Base-by-base conservation (phyloP, 1,140 invertebrate genomes). In the Lucilia cuprina region DNA sequence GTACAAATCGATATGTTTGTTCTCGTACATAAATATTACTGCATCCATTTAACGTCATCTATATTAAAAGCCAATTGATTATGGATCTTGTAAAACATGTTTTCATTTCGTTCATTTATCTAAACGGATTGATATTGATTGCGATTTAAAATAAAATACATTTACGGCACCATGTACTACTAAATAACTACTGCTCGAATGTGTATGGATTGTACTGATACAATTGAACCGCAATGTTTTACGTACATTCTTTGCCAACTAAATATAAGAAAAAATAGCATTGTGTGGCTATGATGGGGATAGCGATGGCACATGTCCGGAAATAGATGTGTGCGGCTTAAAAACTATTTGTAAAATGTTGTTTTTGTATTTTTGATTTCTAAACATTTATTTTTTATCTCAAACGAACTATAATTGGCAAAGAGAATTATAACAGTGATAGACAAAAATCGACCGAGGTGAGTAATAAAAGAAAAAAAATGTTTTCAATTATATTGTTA, bases 11-110 rank as follows among this genome's bases (percentile, higher is more conserved):
- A 60, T 19, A 25, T 21, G 21, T 21, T 5, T 70, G 21, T 21
- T 70, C 65, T 25, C 65, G 65, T 70, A 80, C 41, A 80, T 80
- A 80, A 80, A 80, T 80, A 80, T 80, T 80, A 49, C 25, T 13
- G 77, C 77, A 80, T 80, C 77, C 41, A 80, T 80, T 80, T 80
- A 80, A 80, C 77, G 77, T 80, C 77, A 65, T 80, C 35, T 84
- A 70, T 84, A 84, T 84, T 82, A 47, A 84, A 84, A 82, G 55
- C 50, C 83, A 82, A 84, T 80, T 80, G 77, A 41, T 49, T 80
- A 80, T 80, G 60, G 77, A 65, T 80, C 77, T 80, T 80, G 77
- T 80, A 80, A 80, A 80, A 80, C 77, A 80, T 80, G 77, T 80
- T 80, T 77, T 77, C 74, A 77, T 77, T 77, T 77, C 74, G 74